Conservation (phyloP, 2,888 invertebrate species). For the Dryobota labecula region DNA sequence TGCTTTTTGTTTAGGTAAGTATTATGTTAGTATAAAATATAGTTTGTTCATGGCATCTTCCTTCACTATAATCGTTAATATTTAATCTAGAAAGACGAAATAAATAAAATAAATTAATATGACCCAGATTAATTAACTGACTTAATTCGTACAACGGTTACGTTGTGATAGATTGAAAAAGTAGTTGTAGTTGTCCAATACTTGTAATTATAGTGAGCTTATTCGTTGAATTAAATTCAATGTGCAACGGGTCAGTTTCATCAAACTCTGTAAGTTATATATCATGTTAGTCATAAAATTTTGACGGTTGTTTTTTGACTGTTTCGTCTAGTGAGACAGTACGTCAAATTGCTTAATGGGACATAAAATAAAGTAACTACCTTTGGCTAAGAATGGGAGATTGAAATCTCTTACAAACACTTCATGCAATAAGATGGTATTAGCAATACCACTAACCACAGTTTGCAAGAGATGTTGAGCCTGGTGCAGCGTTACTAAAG, state of each 20-base stretch:
- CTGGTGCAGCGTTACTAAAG: slow-evolving; percentile 27
- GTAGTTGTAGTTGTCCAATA: neutral
- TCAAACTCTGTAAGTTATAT: neutral
- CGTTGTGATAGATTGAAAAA: neutral
- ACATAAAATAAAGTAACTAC: neutral
- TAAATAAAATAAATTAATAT: neutral
- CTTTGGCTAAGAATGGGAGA: neutral
- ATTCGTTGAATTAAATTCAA: neutral
- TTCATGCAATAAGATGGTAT: slow-evolving; percentile 15
- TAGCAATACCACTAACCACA: slow-evolving; percentile 10
- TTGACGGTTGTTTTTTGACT: neutral
- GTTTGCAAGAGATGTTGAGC: slow-evolving; percentile 31
- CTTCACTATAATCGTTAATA: neutral
- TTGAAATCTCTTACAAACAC: neutral
- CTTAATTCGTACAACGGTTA: neutral
- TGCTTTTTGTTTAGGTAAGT: slow-evolving; percentile 13
- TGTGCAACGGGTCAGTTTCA: neutral
- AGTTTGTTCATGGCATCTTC: neutral
- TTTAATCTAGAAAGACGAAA: neutral
- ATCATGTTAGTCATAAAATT: neutral
- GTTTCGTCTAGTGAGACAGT: neutral
- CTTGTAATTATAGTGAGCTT: neutral
- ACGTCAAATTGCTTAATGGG: neutral
- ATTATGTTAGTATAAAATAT: neutral
- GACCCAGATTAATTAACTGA: neutral